These are phyloP conservation scores for Gobio occitaniae DNA, from an alignment of 2,797 vertebrate species.

Conservation along the genomic window DNA sequence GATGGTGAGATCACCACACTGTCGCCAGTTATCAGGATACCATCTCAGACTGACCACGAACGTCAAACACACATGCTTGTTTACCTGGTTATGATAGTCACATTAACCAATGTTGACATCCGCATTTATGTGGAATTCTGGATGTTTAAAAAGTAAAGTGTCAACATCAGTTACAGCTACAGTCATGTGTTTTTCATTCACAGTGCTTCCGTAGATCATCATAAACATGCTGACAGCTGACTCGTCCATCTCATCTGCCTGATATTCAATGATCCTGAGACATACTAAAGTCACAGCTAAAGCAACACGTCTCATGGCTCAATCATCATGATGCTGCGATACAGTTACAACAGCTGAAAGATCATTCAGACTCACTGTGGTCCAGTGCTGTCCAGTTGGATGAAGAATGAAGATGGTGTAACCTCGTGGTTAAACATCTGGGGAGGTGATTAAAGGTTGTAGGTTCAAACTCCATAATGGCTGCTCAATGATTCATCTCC, in stretches of 20 bases:
- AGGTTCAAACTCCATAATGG: background rate
- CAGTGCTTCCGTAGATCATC: background rate
- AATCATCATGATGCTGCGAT: background rate
- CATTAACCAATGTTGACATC: background rate
- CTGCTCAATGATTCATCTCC: background rate
- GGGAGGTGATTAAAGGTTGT: background rate
- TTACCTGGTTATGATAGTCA: slow-evolving; percentile 30
- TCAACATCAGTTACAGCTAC: background rate
- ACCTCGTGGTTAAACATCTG: background rate
- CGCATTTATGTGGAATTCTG: background rate
- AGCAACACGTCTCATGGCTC: background rate
- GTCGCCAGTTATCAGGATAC: slow-evolving; percentile 79
- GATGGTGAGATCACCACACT: slow-evolving; percentile 58
- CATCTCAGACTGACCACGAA: slow-evolving; percentile 78
- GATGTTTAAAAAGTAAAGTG: background rate
- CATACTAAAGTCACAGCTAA: background rate
- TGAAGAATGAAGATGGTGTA: background rate
- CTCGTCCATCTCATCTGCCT: background rate
- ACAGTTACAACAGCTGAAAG: background rate
- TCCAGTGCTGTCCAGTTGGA: background rate
- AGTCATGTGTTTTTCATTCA: background rate
- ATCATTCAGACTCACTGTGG: background rate
- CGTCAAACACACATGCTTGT: slow-evolving; percentile 46
- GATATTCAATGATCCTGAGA: slow-evolving; percentile 9
- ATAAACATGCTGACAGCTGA: background rate